Percentiles rank a stretch among this genome's conserved stretches.
Evolutionary conservation across 2,888 invertebrate species (phyloP).

Genomic region (Leucophora obtusa): DNA sequence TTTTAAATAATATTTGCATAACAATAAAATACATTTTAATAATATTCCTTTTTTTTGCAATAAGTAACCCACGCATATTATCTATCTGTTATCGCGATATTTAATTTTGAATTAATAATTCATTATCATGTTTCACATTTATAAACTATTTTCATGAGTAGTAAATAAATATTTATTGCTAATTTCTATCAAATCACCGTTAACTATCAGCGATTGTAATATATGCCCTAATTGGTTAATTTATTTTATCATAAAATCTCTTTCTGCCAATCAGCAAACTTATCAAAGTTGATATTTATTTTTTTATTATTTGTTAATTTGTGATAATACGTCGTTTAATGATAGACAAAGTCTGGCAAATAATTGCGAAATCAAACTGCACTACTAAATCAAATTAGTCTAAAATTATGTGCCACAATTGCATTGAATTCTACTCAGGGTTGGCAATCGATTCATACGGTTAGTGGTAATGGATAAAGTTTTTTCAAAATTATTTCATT

Average conservation of each 20-base stretch:
- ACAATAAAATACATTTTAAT: neutral
- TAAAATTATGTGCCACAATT: too few species aligned
- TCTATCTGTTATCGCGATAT: neutral
- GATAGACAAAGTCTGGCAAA: too few species aligned
- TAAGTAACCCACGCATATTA: neutral
- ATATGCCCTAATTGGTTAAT: neutral
- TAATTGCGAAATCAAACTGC: too few species aligned
- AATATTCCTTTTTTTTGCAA: neutral
- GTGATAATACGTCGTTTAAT: too few species aligned
- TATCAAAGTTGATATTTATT: neutral
- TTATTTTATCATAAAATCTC: neutral
- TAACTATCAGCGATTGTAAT: neutral
- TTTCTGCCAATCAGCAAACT: neutral
- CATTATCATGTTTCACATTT: neutral
- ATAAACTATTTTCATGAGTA: neutral
- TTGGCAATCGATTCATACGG: too few species aligned
- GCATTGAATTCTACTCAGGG: too few species aligned
- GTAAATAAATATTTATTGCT: neutral
- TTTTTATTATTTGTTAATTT: too few species aligned
- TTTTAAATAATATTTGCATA: too few species aligned
- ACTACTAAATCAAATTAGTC: too few species aligned
- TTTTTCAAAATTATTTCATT: too few species aligned
- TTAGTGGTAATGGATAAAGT: too few species aligned
- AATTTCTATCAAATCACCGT: neutral
- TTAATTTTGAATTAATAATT: constrained; percentile 3